Conservation (phyloP, 2,113 vertebrate genomes). For the Eudyptes chrysolophus region DNA sequence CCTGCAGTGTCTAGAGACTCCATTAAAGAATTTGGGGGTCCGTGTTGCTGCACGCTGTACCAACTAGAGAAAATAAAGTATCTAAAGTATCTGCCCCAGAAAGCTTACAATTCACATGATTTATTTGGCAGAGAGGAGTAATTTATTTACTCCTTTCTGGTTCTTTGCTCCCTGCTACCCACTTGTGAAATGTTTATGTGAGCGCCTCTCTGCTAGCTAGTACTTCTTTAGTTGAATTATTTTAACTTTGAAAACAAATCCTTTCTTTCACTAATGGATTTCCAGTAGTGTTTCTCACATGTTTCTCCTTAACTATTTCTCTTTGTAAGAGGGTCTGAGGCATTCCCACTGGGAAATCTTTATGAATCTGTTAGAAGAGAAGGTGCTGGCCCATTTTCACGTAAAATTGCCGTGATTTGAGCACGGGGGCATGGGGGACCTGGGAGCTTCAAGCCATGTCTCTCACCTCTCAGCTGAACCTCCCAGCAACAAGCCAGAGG, state of each 20-base stretch:
- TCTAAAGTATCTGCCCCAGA: not conserved
- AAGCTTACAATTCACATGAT: not conserved
- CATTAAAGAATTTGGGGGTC: not conserved
- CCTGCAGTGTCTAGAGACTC: not conserved
- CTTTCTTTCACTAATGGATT: constrained; percentile 7
- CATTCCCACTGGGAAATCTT: not conserved
- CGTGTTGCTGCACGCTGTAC: not conserved
- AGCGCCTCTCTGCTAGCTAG: not conserved
- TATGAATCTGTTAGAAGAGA: not conserved
- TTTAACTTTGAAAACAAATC: not conserved
- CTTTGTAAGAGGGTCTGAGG: not conserved
- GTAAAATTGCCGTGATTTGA: not conserved
- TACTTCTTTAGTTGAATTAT: not conserved
- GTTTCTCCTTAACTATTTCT: not conserved
- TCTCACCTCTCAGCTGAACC: not conserved
- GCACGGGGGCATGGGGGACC: not conserved
- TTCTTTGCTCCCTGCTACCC: constrained; percentile 3
- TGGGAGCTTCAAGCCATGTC: not conserved
- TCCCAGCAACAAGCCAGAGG: not conserved
- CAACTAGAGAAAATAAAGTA: not conserved
- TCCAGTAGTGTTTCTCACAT: not conserved
- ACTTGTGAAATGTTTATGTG: constrained; percentile 10
- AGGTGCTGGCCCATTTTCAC: not conserved
- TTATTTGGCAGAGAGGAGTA: not conserved
- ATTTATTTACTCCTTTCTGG: constrained; percentile 21